Percentiles rank a stretch among this genome's conserved stretches.
These are phyloP conservation scores for Aspiorhynchus laticeps DNA, from an alignment of 2,113 vertebrate species.

Conservation along the genomic window DNA sequence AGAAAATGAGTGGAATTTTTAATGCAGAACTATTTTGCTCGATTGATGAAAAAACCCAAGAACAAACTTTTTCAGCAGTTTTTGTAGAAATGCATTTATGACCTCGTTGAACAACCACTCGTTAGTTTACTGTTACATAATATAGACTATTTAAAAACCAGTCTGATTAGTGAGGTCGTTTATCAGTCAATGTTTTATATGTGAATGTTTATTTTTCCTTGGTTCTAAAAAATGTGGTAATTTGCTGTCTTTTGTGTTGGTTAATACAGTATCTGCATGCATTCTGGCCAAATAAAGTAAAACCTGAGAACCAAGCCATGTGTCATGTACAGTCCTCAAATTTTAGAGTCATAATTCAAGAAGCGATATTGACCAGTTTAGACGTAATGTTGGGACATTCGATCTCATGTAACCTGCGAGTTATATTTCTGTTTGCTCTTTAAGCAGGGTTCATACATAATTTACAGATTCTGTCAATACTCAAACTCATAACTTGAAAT, in stretches of 20 bases:
- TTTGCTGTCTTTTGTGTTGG: constrained; percentile 30
- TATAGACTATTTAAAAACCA: neutral
- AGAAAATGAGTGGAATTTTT: neutral
- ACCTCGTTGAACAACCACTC: neutral
- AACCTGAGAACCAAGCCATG: neutral
- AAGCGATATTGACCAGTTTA: neutral
- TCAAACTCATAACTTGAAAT: neutral
- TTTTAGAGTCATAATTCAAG: neutral
- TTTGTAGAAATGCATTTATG: neutral
- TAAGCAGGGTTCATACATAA: neutral
- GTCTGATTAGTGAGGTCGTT: neutral
- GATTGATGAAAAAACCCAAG: neutral
- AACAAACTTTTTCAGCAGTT: neutral
- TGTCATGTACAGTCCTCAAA: neutral
- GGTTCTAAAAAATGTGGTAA: neutral
- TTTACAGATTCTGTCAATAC: neutral
- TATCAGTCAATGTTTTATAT: neutral
- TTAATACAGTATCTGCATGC: constrained; percentile 22
- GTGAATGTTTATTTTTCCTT: neutral
- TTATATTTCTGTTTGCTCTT: neutral
- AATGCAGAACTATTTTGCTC: neutral
- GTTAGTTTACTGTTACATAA: neutral
- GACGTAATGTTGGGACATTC: neutral
- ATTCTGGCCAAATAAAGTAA: constrained; percentile 41
- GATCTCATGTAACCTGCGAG: neutral